These are phyloP conservation scores for Anser brachyrhynchus DNA, from an alignment of 2,113 vertebrate species.

Conservation along the genomic window DNA sequence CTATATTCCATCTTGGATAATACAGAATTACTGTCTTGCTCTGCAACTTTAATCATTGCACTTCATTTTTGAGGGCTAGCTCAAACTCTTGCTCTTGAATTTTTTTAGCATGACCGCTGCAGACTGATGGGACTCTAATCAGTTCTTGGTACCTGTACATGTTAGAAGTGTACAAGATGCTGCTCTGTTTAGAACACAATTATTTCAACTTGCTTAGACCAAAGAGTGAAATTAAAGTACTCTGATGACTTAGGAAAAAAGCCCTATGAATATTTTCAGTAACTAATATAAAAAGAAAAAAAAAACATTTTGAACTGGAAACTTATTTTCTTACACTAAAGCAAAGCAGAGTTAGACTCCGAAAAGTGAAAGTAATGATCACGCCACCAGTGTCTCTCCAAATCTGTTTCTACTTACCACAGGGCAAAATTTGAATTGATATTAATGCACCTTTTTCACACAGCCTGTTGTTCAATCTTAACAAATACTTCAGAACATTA, in stretches of 20 bases:
- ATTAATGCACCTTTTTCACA: too few relatives aligned
- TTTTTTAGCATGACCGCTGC: not conserved
- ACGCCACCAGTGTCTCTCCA: too few relatives aligned
- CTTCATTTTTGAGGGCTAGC: not conserved
- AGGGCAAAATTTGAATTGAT: too few relatives aligned
- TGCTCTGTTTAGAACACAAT: not conserved
- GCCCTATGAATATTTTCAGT: not conserved
- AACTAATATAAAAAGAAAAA: not conserved
- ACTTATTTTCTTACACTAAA: not conserved
- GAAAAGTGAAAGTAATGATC: too few relatives aligned
- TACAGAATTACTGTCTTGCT: not conserved
- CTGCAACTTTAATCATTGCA: not conserved
- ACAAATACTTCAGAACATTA: too few relatives aligned
- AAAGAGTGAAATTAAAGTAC: not conserved
- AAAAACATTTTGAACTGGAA: not conserved
- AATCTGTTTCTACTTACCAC: too few relatives aligned
- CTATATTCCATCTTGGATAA: not conserved
- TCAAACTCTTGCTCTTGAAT: not conserved
- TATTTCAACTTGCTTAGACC: not conserved
- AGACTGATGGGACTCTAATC: not conserved
- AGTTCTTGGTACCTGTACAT: not conserved
- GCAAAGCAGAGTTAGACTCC: not conserved
- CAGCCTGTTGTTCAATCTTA: too few relatives aligned
- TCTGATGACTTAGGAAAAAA: not conserved
- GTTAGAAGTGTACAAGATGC: not conserved